These are phyloP conservation scores for Syrrhaptes paradoxus DNA, from an alignment of 2,113 vertebrate genomes.

Conservation along the genomic window DNA sequence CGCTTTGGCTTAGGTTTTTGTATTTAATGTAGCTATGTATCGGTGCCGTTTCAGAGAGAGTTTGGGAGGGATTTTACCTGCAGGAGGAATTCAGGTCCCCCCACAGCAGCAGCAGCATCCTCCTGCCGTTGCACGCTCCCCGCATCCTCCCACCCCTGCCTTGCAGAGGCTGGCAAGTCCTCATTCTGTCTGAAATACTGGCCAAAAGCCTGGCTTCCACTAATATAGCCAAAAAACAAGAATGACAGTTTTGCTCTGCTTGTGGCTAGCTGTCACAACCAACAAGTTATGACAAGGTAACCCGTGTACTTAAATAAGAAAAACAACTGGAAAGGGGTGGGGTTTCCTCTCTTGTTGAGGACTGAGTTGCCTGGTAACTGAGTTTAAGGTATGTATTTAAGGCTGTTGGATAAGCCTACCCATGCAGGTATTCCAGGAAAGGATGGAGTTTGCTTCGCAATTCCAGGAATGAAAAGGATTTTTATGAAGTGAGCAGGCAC, in stretches of 20 bases:
- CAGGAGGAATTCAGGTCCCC: not conserved
- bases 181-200: not conserved
- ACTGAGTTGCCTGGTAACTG: not conserved
- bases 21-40: not conserved
- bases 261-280: not conserved
- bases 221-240: not conserved
- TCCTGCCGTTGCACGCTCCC: not conserved
- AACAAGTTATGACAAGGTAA: not conserved
- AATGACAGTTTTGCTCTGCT: not conserved
- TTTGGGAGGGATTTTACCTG: not conserved
- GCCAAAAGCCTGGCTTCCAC: not conserved
- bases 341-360: not conserved
- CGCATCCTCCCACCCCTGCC: not conserved
- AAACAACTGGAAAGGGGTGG: not conserved
- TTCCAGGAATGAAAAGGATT: not conserved
- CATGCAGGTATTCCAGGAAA: conserved; percentile 37
- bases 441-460: not conserved
- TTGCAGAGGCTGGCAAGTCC: not conserved
- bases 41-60: not conserved
- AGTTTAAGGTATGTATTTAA: not conserved
- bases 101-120: not conserved
- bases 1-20: not conserved
- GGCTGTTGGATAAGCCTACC: not conserved
- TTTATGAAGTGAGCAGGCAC: not conserved
- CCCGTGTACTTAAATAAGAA: not conserved